Percentiles rank a stretch among this genome's conserved stretches.
Evolutionary conservation across 2,888 invertebrate genomes (phyloP).

Genomic region (Himalopsyche tibetana): DNA sequence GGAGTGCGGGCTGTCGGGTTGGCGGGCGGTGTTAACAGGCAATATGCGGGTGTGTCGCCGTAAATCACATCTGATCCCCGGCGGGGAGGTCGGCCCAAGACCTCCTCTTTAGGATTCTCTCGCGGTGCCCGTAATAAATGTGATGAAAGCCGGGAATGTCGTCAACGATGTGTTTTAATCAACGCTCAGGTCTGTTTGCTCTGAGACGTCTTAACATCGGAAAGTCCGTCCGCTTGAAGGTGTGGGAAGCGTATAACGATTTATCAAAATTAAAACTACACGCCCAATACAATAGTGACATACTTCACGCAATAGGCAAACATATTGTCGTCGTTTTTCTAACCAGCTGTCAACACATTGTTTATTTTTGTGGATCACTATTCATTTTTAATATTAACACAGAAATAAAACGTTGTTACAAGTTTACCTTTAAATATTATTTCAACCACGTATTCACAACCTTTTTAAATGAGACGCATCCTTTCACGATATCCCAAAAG

Average conservation of each 20-base stretch:
- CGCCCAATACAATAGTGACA: no score
- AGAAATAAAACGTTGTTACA: no score
- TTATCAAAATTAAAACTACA: conserved; percentile 9
- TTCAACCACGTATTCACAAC: no score
- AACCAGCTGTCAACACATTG: no score
- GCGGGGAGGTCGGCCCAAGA: conserved; percentile 46
- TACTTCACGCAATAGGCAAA: no score
- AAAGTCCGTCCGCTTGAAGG: neutral
- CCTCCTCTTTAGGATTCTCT: conserved; percentile 50
- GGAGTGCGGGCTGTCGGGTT: conserved; percentile 21
- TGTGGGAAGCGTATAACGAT: neutral
- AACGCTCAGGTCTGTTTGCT: conserved; percentile 57
- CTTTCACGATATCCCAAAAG: no score
- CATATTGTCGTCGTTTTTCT: no score
- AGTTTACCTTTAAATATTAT: no score
- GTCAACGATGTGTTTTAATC: conserved; percentile 59
- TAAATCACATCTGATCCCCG: conserved; percentile 62
- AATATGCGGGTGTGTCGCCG: conserved; percentile 62
- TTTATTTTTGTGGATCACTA: no score
- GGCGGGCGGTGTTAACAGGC: conserved; percentile 61
- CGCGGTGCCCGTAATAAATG: conserved; percentile 56
- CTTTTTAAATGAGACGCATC: no score
- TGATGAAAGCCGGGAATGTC: conserved; percentile 59
- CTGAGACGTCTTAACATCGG: conserved; percentile 47
- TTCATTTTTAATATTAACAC: no score